Percentiles rank a stretch among this genome's conserved stretches.
Conservation (phyloP, 2,888 invertebrate species). For the Hemithea aestivaria region DNA sequence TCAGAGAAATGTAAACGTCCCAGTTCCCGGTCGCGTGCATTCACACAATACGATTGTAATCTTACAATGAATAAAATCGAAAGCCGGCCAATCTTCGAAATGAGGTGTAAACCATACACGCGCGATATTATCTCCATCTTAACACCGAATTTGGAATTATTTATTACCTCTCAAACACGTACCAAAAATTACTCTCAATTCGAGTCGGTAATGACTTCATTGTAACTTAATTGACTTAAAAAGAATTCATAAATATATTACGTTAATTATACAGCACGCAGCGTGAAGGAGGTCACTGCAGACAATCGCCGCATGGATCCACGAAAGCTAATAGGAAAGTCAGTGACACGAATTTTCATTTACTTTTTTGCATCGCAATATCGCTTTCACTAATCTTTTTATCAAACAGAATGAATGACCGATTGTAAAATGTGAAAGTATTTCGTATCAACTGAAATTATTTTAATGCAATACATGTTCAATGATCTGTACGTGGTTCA, state of each 20-base stretch:
- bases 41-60: slow-evolving; percentile 21
- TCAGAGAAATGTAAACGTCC: slow-evolving; percentile 21
- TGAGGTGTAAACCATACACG: slow-evolving; percentile 18
- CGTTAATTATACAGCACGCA: slow-evolving; percentile 25
- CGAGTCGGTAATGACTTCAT: slow-evolving; percentile 30
- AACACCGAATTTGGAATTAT: slow-evolving; percentile 29
- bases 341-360: slow-evolving; percentile 75
- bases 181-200: slow-evolving; percentile 34
- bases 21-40: slow-evolving; percentile 23
- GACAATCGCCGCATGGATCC: slow-evolving; percentile 43
- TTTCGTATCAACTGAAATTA: slow-evolving; percentile 51
- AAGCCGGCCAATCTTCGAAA: slow-evolving; percentile 37
- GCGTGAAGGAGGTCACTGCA: slow-evolving; percentile 52
- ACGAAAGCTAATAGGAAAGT: slow-evolving; percentile 65
- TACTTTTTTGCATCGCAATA: slow-evolving; percentile 69
- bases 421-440: slow-evolving; percentile 72
- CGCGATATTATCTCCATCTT: slow-evolving; percentile 22
- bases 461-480: slow-evolving; percentile 48
- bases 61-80: slow-evolving; percentile 46
- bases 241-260: slow-evolving; percentile 25
- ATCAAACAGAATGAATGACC: slow-evolving; percentile 63
- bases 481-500: slow-evolving; percentile 52
- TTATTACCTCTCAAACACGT: slow-evolving; percentile 34
- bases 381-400: slow-evolving; percentile 74
- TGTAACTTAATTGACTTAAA: slow-evolving; percentile 23